phyloP scores from a whole-genome alignment of 2,888 invertebrate species.

The Isoperla grammatica region DNA sequence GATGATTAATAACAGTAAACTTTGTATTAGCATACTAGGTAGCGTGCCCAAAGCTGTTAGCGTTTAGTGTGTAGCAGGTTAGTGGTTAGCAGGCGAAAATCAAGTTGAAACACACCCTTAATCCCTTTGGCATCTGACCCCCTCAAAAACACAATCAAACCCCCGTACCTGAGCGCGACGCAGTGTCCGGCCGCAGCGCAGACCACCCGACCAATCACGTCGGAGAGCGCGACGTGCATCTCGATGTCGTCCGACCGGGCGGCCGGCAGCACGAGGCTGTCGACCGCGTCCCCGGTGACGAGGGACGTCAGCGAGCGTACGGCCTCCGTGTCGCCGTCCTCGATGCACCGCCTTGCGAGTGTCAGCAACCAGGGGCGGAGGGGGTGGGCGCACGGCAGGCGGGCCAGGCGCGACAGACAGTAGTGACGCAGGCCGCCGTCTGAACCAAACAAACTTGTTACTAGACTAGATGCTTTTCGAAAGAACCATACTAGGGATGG shows the following conservation, averaged over 20 bases:
- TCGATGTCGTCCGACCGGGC: slow-evolving; percentile 33
- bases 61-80: too few relatives aligned
- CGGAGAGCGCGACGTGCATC: slow-evolving; percentile 36
- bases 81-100: too few relatives aligned
- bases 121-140: too few relatives aligned
- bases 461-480: too few relatives aligned
- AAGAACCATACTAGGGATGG: too few relatives aligned
- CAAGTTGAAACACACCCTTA: too few relatives aligned
- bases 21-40: too few relatives aligned
- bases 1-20: too few relatives aligned
- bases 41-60: too few relatives aligned
- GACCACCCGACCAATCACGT: slow-evolving; percentile 35
- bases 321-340: slow-evolving; percentile 36
- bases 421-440: background rate
- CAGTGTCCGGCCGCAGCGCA: background rate
- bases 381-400: background rate
- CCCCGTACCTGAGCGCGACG: background rate
- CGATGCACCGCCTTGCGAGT: slow-evolving; percentile 36
- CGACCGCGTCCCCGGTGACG: slow-evolving; percentile 32
- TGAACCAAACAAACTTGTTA: background rate
- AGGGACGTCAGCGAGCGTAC: slow-evolving; percentile 33
- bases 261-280: slow-evolving; percentile 38
- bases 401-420: slow-evolving; percentile 1
- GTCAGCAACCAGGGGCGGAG: slow-evolving; percentile 36
- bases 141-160: too few relatives aligned